Evolutionary conservation across 2,113 vertebrate species (phyloP).

Genomic region (Desmodus rotundus): DNA sequence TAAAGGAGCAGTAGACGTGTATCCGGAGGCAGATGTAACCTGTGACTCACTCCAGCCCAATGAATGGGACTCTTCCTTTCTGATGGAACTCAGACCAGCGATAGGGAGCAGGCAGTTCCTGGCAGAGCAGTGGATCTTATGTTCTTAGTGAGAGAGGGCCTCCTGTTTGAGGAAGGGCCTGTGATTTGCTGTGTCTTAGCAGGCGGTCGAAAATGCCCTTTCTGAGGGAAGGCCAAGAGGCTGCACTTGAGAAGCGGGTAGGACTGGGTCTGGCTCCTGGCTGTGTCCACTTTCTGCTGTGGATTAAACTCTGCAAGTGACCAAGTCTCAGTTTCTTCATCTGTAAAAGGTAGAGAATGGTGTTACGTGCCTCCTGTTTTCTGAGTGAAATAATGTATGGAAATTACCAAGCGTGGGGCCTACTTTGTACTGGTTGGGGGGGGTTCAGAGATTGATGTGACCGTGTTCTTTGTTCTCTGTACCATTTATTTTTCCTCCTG

Average conservation of each 20-base stretch:
- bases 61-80: neutral
- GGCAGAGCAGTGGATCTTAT: neutral
- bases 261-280: neutral
- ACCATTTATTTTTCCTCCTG: neutral
- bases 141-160: neutral
- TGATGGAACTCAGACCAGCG: neutral
- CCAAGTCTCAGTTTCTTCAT: neutral
- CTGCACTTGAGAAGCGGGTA: neutral
- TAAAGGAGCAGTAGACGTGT: neutral
- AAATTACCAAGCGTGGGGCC: neutral
- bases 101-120: neutral
- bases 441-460: neutral
- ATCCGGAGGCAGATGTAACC: neutral
- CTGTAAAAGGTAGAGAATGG: neutral
- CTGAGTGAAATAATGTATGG: neutral
- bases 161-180: neutral
- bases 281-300: neutral
- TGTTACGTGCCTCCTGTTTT: neutral
- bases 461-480: neutral
- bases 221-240: neutral
- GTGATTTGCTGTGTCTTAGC: neutral
- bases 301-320: neutral
- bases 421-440: neutral
- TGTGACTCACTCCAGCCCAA: neutral
- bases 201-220: neutral